Evolutionary conservation across 1,140 invertebrate species (phyloP).

Genomic region (Plectus sambesii): DNA sequence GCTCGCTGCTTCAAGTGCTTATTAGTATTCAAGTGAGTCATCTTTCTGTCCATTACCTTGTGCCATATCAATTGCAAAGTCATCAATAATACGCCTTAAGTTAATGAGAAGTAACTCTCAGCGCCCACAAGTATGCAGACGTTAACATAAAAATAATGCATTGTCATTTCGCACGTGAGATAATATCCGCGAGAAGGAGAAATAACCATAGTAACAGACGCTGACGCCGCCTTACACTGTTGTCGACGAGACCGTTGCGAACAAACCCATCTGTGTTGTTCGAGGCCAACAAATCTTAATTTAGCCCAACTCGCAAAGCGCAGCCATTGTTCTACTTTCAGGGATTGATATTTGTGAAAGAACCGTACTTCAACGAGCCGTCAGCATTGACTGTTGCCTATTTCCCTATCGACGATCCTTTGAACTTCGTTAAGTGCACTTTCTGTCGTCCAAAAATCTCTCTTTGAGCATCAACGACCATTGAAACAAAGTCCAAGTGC

Average conservation of each 20-base stretch:
- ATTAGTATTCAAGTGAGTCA: slow-evolving; percentile 69
- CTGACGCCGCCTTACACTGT: not conserved
- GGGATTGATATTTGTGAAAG: slow-evolving; percentile 79
- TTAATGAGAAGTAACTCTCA: not conserved
- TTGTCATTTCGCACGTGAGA: not conserved
- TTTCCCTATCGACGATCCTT: no score
- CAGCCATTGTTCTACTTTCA: slow-evolving; percentile 7
- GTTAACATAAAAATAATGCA: not conserved
- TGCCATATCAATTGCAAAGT: not conserved
- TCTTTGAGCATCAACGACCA: no score
- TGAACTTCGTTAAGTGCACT: no score
- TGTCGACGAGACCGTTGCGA: not conserved
- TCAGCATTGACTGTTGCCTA: no score
- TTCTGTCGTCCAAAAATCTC: no score
- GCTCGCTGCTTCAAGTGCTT: slow-evolving; percentile 71
- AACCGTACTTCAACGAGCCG: slow-evolving; percentile 98
- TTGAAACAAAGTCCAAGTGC: no score
- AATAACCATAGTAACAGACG: not conserved
- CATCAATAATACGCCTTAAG: not conserved
- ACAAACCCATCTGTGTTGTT: no score
- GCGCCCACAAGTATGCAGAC: not conserved
- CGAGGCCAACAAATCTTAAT: no score
- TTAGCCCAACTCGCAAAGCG: not conserved
- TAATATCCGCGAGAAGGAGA: not conserved
- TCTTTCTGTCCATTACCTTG: not conserved